Percentiles rank a stretch among this genome's conserved stretches.
Conservation (phyloP, 2,888 invertebrate species). For the Tetheella fluctuosa region DNA sequence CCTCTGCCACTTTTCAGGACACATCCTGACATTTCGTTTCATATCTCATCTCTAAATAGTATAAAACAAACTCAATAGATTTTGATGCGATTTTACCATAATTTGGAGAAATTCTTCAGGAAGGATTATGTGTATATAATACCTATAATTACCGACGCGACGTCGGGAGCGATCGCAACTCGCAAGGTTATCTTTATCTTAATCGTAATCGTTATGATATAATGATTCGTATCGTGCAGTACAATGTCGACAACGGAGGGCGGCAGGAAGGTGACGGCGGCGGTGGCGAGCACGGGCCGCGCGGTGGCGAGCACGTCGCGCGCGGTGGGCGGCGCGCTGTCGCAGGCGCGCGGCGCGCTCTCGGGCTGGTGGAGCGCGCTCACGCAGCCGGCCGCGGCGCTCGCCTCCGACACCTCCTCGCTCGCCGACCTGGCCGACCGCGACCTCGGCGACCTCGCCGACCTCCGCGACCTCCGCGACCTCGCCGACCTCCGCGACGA, state of each 20-base stretch:
- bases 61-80: too few species aligned
- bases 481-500: constrained; percentile 25
- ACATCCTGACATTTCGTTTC: too few species aligned
- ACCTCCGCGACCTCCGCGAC: constrained; percentile 35
- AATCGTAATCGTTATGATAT: too few species aligned
- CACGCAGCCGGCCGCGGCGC: too few species aligned
- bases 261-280: constrained; percentile 96
- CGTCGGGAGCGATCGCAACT: too few species aligned
- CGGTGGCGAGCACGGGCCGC: constrained; percentile 95
- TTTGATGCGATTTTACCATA: too few species aligned
- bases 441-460: constrained; percentile 30
- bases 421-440: constrained; percentile 90
- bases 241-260: constrained; percentile 97
- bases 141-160: too few species aligned
- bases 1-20: too few species aligned
- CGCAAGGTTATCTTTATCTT: too few species aligned
- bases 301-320: constrained; percentile 88
- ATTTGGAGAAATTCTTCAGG: too few species aligned
- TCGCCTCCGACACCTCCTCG: constrained; percentile 86
- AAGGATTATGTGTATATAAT: too few species aligned
- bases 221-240: constrained; percentile 76
- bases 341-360: constrained; percentile 94
- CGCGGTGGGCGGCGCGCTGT: constrained; percentile 90
- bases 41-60: too few species aligned
- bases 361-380: constrained; percentile 92